Evolutionary conservation across 2,888 invertebrate genomes (phyloP), one percentile per base, ranked within the genome.

Genomic region (Caenorhabditis becei): DNA sequence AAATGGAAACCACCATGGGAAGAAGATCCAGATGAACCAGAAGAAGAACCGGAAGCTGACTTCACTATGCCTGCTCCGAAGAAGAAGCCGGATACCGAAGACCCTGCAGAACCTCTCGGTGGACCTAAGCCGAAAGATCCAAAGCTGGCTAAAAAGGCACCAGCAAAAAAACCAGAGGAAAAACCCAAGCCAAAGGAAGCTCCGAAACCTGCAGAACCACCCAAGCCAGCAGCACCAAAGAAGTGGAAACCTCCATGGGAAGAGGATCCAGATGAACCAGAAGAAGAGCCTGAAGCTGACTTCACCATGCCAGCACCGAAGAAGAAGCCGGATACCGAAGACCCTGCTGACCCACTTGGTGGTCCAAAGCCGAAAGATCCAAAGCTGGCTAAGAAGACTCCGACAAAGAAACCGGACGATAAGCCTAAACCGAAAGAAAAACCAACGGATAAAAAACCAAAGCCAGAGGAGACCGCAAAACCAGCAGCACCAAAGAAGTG

Each of bases 1-100:
- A 72, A 80, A 37, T 77, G 62, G 74, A 72, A 65, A 32, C 80
- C 80, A 8, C 80, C 80, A 80, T 80, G 80, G 70, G 69, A 53
- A 77, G 59, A 84, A n/a, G 70, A 67, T 35, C 69, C 77, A 16
- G 62, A 41, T 14, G 59, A 69, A n/a, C 69, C 67, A 16, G 70
- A 44, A 53, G 10, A 5, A 5, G 65, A 66, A 16, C 77, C 69
- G 7, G 83, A 83, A 37, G 70, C 78, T 5, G 83, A 85, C 20
- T 58, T 58, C 58, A 53, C 26, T 37, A 75, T 54, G 69, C 74
- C 47, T 35, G 37, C 18, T 59, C 59, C 18, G 66, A 80, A 20
- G 82, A 66, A 79, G 28, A 69, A 69, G 18, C 67, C 67, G 23
- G 65, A 53, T 16, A 35, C 51, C 0, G 74, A 63, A 58, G 65